Evolutionary conservation across 2,888 invertebrate genomes (phyloP).

Genomic region (Acanthosoma haemorrhoidale): DNA sequence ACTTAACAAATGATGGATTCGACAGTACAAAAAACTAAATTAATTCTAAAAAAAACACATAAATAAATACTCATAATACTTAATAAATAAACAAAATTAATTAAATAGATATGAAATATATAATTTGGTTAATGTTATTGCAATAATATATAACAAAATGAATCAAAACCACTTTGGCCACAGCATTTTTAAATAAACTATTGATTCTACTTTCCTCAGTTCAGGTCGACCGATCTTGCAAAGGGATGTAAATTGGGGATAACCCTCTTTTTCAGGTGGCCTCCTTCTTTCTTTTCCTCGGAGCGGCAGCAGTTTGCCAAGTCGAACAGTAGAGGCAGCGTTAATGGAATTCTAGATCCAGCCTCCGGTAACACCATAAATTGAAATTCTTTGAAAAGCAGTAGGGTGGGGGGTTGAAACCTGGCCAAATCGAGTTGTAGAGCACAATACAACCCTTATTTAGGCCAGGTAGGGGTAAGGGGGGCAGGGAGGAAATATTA

Average conservation of each 20-base stretch:
- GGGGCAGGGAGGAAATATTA: background rate
- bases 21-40: no score
- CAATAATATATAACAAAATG: no score
- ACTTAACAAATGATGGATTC: no score
- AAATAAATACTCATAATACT: no score
- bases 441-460: constrained; percentile 15
- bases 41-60: no score
- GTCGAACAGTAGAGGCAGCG: background rate
- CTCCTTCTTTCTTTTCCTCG: no score
- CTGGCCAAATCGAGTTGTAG: constrained; percentile 17
- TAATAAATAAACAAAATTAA: no score
- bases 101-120: no score
- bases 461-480: no score
- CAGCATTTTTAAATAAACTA: constrained; percentile 1
- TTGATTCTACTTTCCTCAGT: background rate
- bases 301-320: constrained; percentile 8
- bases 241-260: constrained; percentile 12
- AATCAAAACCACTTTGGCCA: no score
- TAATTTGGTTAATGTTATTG: no score
- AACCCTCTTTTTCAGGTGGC: no score
- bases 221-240: background rate
- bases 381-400: constrained; percentile 15
- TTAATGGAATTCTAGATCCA: constrained; percentile 19
- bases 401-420: background rate
- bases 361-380: constrained; percentile 4